Evolutionary conservation across 2,113 vertebrate genomes (phyloP), one percentile per base, ranked within the genome.

Genomic region (Stigmatopora argus): DNA sequence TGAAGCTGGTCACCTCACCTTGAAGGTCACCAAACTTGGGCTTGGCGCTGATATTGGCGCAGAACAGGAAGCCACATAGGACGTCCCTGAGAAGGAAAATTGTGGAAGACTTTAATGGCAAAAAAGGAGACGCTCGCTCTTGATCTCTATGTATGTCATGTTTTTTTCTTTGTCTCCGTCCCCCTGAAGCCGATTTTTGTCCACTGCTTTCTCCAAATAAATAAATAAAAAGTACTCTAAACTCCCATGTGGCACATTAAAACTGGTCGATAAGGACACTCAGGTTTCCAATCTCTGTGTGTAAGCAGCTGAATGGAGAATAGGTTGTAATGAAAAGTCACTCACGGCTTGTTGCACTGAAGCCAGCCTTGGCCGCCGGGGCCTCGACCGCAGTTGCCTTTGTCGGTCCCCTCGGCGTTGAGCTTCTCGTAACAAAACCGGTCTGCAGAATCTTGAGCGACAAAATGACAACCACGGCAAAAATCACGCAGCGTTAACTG

Each of bases 321-420:
- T 3, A 13, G 17, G 14, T 13, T 3, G 10, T 4, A 3, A 31
- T 31, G 53, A 13, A 2, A 31, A 23, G 7, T 15, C 41, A 91
- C 95, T 93, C 85, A 97, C 96, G 94, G 95, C 82, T 97, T 97
- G 88, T 91, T 94, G 90, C 96, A 98, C 87, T 97, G 95, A 78
- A 94, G 85, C 96, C 96, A 97, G 75, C 91, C 90, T 11, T 80
- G 86, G 0, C 93, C 94, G 35, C 91, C 92, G 9, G 87, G 91
- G 67, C 90, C 88, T 0, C 85, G 92, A 14, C 96, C 96, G 63
- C 96, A 98, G 90, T 95, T 98, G 2, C 96, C 96, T 56, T 95
- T 92, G 78, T 97, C 94, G 0, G 95, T 96, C 58, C 96, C 96
- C 85, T 97, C 95, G 62, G 95, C 92, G 0, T 97, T 98, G 68